A percentile compares a stretch with the other conserved stretches of the same genome.
Evolutionary conservation across 2,888 invertebrate species (phyloP).

Genomic region (Euplexia lucipara): DNA sequence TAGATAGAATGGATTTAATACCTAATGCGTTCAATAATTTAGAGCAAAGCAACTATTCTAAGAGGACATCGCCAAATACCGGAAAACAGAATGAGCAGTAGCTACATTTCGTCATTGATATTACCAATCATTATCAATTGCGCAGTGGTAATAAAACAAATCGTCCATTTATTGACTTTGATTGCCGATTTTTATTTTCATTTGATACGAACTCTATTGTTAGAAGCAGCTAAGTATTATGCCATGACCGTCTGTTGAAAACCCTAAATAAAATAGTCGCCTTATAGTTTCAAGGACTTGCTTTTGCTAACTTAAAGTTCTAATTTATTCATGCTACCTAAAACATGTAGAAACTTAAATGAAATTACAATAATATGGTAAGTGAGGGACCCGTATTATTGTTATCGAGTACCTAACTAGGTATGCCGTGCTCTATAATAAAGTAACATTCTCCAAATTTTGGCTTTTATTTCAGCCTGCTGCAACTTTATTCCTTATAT

Average conservation of each 20-base stretch:
- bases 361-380: background rate
- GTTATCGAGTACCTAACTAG: no score
- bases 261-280: constrained; percentile 23
- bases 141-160: constrained; percentile 15
- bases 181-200: constrained; percentile 23
- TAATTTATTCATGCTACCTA: constrained; percentile 26
- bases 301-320: constrained; percentile 9
- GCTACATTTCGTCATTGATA: constrained; percentile 13
- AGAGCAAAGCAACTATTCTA: background rate
- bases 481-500: no score
- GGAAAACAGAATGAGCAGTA: background rate
- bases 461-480: no score
- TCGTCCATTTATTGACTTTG: constrained; percentile 28
- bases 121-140: constrained; percentile 30
- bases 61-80: background rate
- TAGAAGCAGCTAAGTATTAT: constrained; percentile 1
- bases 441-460: no score
- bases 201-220: constrained; percentile 32
- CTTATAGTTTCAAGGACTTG: constrained; percentile 6
- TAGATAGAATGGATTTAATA: background rate
- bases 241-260: constrained; percentile 10
- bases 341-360: background rate
- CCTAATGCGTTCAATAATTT: background rate
- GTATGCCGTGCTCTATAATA: no score
- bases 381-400: background rate